Conservation (phyloP, 2,888 invertebrate genomes). For the Psylliodes chrysocephalus region DNA sequence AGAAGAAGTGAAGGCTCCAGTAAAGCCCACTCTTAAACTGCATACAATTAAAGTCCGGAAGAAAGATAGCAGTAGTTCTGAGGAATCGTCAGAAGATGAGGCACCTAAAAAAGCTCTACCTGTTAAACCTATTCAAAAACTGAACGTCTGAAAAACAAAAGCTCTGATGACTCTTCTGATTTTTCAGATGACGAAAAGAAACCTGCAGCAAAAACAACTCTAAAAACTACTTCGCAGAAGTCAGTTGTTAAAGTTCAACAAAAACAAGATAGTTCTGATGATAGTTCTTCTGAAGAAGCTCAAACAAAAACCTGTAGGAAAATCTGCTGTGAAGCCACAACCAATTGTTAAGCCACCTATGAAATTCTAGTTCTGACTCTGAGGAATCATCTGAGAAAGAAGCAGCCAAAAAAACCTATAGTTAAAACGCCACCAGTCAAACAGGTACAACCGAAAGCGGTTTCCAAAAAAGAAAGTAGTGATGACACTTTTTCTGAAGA, state of each 20-base stretch:
- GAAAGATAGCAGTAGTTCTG: slow-evolving; percentile 37
- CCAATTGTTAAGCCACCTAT: slow-evolving; percentile 14
- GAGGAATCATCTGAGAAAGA: slow-evolving; percentile 29
- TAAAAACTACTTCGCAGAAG: slow-evolving; percentile 30
- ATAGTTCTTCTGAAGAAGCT: slow-evolving; percentile 56
- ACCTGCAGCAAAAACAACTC: slow-evolving; percentile 20
- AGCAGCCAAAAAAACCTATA: slow-evolving; percentile 24
- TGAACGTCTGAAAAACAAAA: slow-evolving; percentile 37
- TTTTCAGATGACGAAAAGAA: slow-evolving; percentile 37
- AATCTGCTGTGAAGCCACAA: slow-evolving; percentile 25
- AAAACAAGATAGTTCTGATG: slow-evolving; percentile 52
- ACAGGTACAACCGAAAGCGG: slow-evolving; percentile 9
- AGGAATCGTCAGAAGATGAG: slow-evolving; percentile 49
- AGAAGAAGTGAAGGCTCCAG: slow-evolving; percentile 38
- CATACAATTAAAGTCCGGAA: slow-evolving; percentile 32
- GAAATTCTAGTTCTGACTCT: slow-evolving; percentile 24
- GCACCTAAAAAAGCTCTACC: too few relatives aligned
- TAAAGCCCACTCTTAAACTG: slow-evolving; percentile 28
- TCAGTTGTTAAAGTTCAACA: slow-evolving; percentile 41
- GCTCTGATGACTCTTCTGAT: slow-evolving; percentile 47
- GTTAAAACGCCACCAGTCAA: slow-evolving; percentile 16
- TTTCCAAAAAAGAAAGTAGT: slow-evolving; percentile 40
- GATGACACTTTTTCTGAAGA: slow-evolving; percentile 49
- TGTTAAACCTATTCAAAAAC: slow-evolving; percentile 49
- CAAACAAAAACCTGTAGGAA: slow-evolving; percentile 11